phyloP scores from a whole-genome alignment of 2,797 vertebrate species.

The Paguma larvata region DNA sequence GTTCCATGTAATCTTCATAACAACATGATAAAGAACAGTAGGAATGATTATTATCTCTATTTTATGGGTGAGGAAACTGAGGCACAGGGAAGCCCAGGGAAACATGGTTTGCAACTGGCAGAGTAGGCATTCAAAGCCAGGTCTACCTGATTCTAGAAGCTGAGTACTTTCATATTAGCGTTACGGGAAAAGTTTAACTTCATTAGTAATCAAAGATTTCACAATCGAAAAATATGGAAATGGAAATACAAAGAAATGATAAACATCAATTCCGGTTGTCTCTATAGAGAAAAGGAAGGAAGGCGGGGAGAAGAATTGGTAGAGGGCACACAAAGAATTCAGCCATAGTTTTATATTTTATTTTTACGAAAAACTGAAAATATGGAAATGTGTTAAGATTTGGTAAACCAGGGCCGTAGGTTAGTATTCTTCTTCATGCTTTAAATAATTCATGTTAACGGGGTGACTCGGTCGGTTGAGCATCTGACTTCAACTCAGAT shows the following conservation, averaged over 20 bases:
- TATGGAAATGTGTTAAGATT: slow-evolving; percentile 37
- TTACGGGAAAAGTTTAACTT: not conserved
- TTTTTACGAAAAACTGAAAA: slow-evolving; percentile 18
- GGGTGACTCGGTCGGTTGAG: too few relatives aligned
- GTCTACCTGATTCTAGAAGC: not conserved
- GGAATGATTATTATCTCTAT: not conserved
- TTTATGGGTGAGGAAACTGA: not conserved
- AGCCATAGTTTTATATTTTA: not conserved
- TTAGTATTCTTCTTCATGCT: slow-evolving; percentile 13
- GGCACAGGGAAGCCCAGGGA: not conserved
- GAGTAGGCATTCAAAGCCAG: not conserved
- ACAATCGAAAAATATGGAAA: not conserved
- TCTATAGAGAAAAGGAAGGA: not conserved
- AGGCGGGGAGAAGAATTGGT: not conserved
- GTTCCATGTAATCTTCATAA: not conserved
- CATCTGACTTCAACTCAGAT: too few relatives aligned
- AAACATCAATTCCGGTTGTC: not conserved
- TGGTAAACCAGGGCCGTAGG: not conserved
- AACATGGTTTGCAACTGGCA: not conserved
- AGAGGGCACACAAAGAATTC: not conserved
- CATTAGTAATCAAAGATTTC: slow-evolving; percentile 10
- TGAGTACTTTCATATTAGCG: not conserved
- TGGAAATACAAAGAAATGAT: not conserved
- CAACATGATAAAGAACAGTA: not conserved
- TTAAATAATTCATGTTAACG: slow-evolving; percentile 30